Evolutionary conservation across 2,113 vertebrate genomes (phyloP), one percentile per base, ranked within the genome.

Genomic region (Procapra przewalskii): DNA sequence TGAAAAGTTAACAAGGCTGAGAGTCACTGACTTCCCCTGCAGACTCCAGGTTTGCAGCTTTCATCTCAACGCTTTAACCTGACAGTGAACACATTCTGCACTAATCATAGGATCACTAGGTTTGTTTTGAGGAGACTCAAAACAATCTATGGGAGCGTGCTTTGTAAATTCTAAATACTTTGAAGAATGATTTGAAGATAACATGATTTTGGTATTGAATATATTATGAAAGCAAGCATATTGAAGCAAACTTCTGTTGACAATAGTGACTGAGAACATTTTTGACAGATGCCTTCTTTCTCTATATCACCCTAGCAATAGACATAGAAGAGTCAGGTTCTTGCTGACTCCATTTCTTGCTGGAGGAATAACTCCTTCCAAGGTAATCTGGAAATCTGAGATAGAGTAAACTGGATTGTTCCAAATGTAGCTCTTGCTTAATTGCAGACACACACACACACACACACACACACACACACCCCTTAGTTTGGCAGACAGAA

Each of bases 101-200:
- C 11, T 43, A 31, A 16, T n/a, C 14, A 11, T 25, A 31, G n/a
- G 6, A 10, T 90, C 80, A 33, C 31, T 50, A 50, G 48, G 48
- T 50, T 50, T 50, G 48, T 50, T 50, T 50, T 50, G 48, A 50
- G 48, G 31, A 55, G 10, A 43, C 9, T 54, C 82, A 54, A 43
- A 33, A 36, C 2, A 64, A n/a, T 45, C 36, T 23, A 6, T 25
- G 8, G 17, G 12, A 57, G 43, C 0, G 0, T 8, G 23, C 40
- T 91, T 85, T 45, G 8, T 36, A 87, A 92, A 45, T 14, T 10
- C 40, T 57, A n/a, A 59, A 33, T 45, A 52, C 7, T 84, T 60
- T 27, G 25, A 15, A 52, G 85, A 67, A 40, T 88, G 5, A 89
- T 45, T 36, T 52, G 14, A 59, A 50, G 31, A 13, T 83, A 79